These are phyloP conservation scores for Oncorhynchus mykiss DNA, from an alignment of 2,113 vertebrate genomes.

Conservation along the genomic window DNA sequence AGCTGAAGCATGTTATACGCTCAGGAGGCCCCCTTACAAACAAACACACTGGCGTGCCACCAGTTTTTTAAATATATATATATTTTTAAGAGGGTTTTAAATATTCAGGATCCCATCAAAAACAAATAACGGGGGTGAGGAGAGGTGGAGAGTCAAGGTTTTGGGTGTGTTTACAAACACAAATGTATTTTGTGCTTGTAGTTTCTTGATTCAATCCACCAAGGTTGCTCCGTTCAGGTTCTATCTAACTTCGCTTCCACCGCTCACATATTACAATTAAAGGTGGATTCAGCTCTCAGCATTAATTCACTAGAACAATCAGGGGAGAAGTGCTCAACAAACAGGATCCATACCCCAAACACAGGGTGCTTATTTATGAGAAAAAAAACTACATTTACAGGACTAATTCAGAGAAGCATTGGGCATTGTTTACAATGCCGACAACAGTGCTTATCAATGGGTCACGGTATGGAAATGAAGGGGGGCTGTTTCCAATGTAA, in stretches of 20 bases:
- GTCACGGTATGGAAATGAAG: no score
- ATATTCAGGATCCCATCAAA: slow-evolving; percentile 22
- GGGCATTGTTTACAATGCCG: no score
- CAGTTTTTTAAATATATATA: neutral
- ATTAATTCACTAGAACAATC: slow-evolving; percentile 15
- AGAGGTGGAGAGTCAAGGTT: slow-evolving; percentile 13
- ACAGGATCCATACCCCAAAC: neutral
- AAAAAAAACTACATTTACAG: no score
- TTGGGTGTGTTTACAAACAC: slow-evolving; percentile 3
- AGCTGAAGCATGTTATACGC: slow-evolving; percentile 30
- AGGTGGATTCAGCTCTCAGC: no score
- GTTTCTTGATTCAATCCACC: neutral
- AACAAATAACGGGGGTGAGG: neutral
- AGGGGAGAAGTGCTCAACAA: slow-evolving; percentile 21
- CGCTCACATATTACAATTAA: neutral
- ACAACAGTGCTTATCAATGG: no score
- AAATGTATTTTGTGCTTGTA: slow-evolving; percentile 9
- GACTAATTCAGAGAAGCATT: no score
- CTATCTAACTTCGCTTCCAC: neutral
- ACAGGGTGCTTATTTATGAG: no score
- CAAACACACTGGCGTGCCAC: neutral
- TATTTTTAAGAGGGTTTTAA: neutral
- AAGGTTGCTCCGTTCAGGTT: neutral
- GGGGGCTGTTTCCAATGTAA: no score
- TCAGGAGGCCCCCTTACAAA: slow-evolving; percentile 7